A percentile compares a stretch with the other conserved stretches of the same genome.
Conservation (phyloP, 2,113 vertebrate species). For the Antidorcas marsupialis region DNA sequence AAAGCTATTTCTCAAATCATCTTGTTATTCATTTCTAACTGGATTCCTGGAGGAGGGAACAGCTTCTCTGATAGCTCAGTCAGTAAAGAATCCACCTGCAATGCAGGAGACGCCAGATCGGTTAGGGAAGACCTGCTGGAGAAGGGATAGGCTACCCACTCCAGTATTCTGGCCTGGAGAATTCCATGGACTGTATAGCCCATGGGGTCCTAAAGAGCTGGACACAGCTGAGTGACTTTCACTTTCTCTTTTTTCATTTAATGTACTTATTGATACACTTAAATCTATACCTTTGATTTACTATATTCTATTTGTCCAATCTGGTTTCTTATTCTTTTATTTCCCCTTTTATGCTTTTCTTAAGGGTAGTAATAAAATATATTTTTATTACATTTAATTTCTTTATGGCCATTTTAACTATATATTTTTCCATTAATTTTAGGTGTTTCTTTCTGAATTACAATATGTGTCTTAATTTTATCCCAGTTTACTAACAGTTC, state of each 20-base stretch:
- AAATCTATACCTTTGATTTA: not conserved
- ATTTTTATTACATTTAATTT: not conserved
- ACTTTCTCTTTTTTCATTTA: not conserved
- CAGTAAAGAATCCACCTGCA: not conserved
- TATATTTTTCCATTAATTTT: not conserved
- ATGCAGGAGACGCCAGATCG: not conserved
- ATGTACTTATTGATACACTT: not conserved
- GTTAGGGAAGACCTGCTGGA: not conserved
- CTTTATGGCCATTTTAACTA: not conserved
- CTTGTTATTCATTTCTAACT: not conserved
- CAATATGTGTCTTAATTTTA: not conserved
- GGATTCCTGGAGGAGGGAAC: not conserved
- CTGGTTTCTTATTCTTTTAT: not conserved
- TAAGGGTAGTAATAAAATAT: not conserved
- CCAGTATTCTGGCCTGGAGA: not conserved
- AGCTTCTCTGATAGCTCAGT: not conserved
- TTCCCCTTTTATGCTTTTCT: not conserved
- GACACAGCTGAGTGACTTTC: not conserved
- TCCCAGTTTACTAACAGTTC: not conserved
- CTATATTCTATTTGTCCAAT: not conserved
- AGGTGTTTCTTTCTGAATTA: not conserved
- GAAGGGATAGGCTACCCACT: not conserved
- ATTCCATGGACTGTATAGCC: not conserved
- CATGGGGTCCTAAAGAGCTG: not conserved
- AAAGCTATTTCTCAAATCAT: not conserved